Base-by-base conservation (phyloP, 2,888 invertebrate species). In the Melanostoma mellinum region DNA sequence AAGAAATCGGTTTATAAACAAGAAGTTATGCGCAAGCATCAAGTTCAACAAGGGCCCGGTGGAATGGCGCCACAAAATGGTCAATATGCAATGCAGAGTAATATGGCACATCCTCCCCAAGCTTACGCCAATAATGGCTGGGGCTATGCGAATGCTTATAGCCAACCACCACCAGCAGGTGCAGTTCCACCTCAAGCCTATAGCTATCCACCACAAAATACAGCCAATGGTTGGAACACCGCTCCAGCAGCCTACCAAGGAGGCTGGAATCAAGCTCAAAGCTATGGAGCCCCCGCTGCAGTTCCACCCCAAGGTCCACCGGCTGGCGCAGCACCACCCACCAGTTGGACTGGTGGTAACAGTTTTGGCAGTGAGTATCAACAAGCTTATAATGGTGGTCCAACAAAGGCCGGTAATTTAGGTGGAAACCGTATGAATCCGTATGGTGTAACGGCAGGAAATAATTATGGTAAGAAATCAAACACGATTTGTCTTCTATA, bases 361-460 rank as follows among this genome's bases (percentile, higher is more conserved):
- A 87, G 85, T 78, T 88, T 88, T 80, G 96, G 42, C 93, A 94
- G 86, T 85, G 94, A 94, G 63, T 96, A 97, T 90, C 96, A 96
- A 87, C 96, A 96, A 90, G 94, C 94, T 69, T 96, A 95, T 89
- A 93, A 95, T 5, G 97, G 96, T 48, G 97, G 97, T 3, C 96
- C 97, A 0, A 94, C 97, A 92, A 93, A 97, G 86, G 94, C 93
- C 87, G 95, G 94, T 65, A 87, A 95, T 94, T 91, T 94, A 92
- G 88, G 94, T 94, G 86, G 86, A 58, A 96, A 89, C 95, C 96
- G 86, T 94, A 96, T 91, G 94, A 95, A 93, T 91, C 92, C 93
- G 92, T 93, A 93, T 79, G 86, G 85, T 65, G 88, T 87, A 20
- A 86, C 86, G 20, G 80, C 89, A 40, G 85, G 88, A 69, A 88